Evolutionary conservation across 1,140 invertebrate genomes (phyloP).

Genomic region (Drosophila mayri): DNA sequence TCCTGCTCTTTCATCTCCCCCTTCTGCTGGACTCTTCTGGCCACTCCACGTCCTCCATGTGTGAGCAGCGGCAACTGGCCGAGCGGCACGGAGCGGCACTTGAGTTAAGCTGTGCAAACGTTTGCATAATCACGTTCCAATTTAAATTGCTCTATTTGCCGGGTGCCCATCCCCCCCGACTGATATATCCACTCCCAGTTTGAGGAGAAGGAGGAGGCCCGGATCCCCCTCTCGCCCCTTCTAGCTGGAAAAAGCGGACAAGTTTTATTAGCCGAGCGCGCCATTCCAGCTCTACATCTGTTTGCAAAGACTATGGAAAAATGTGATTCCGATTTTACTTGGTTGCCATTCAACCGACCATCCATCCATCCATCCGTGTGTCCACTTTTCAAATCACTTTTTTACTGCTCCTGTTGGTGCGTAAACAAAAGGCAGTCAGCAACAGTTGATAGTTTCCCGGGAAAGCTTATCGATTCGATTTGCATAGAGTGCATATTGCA

Average conservation of each 20-base stretch:
- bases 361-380: slow-evolving; percentile 5
- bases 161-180: slow-evolving; percentile 4
- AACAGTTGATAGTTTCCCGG: slow-evolving; percentile 26
- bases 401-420: slow-evolving; percentile 23
- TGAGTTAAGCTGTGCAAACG: slow-evolving; percentile 83
- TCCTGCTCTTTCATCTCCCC: not conserved
- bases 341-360: slow-evolving; percentile 2
- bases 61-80: slow-evolving; percentile 62
- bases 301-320: slow-evolving; percentile 59
- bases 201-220: too few relatives aligned
- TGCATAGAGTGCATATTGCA: slow-evolving; percentile 12
- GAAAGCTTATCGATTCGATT: slow-evolving; percentile 26
- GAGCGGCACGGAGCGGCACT: slow-evolving; percentile 76
- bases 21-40: not conserved
- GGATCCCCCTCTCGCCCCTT: not conserved
- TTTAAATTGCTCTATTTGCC: slow-evolving; percentile 82
- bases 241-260: slow-evolving; percentile 58
- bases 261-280: slow-evolving; percentile 69
- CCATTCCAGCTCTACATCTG: slow-evolving; percentile 34
- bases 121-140: slow-evolving; percentile 83
- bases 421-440: slow-evolving; percentile 36
- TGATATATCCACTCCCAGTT: not conserved
- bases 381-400: slow-evolving; percentile 38
- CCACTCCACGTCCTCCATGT: slow-evolving; percentile 7
- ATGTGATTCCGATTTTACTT: slow-evolving; percentile 59